Evolutionary conservation across 1,140 invertebrate genomes (phyloP).

Genomic region (Danaus melanippus): DNA sequence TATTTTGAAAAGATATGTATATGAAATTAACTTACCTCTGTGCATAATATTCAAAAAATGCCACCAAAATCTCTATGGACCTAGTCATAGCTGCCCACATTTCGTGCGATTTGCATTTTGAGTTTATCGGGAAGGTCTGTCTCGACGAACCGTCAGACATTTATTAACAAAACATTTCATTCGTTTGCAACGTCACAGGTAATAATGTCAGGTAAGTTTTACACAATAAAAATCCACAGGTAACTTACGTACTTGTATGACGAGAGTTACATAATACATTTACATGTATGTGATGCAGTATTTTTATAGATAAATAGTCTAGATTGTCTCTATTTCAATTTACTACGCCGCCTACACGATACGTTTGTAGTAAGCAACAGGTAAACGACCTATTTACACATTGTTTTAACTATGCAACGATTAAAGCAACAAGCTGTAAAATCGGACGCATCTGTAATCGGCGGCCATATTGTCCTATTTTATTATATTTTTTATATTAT

Average conservation of each 20-base stretch:
- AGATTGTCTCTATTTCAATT: not conserved
- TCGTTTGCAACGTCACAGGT: no score
- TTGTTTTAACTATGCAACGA: conserved; percentile 3
- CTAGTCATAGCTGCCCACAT: conserved; percentile 85
- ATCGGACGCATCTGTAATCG: not conserved
- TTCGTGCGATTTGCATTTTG: conserved; percentile 70
- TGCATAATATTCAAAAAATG: conserved; percentile 85
- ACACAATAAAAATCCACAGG: no score
- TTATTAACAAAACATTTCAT: conserved; percentile 9
- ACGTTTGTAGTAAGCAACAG: conserved; percentile 17
- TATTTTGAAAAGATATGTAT: no score
- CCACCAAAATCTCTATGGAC: conserved; percentile 82
- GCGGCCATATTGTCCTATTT: not conserved
- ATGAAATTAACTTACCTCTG: conserved; percentile 74
- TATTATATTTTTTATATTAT: not conserved
- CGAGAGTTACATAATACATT: no score
- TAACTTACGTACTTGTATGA: no score
- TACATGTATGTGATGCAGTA: no score
- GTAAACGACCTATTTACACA: conserved; percentile 17
- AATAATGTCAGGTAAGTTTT: no score
- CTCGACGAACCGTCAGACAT: conserved; percentile 55
- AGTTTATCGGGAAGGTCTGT: conserved; percentile 32
- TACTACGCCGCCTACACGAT: conserved; percentile 21
- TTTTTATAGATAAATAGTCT: no score
- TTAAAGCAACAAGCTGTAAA: no score